Evolutionary conservation across 1,140 invertebrate species (phyloP).

Genomic region (Samia ricini): DNA sequence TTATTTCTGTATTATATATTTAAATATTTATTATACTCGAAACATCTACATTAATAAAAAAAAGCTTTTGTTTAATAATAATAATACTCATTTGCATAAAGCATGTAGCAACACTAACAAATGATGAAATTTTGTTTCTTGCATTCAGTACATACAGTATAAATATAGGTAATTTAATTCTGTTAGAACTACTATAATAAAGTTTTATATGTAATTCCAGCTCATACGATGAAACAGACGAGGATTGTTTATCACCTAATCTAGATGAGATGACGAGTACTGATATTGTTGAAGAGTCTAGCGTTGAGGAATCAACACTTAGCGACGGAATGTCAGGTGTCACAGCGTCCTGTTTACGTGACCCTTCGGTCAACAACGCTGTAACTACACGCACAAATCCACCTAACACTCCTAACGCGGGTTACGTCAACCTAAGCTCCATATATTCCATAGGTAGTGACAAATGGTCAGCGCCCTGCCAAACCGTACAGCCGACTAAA

Average conservation of each 20-base stretch:
- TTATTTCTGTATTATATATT: neutral
- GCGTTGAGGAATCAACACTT: conserved; percentile 62
- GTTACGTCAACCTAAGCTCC: conserved; percentile 71
- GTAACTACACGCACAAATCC: conserved; percentile 7
- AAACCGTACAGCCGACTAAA: conserved; percentile 32
- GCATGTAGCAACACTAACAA: conserved; percentile 73
- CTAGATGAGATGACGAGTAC: conserved; percentile 79
- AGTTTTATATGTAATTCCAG: conserved; percentile 50
- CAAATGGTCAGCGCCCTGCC: conserved; percentile 37
- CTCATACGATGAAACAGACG: conserved; percentile 82
- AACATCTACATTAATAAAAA: neutral
- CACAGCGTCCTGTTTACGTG: conserved; percentile 2
- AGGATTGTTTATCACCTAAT: conserved; percentile 81
- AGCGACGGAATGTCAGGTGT: conserved; percentile 33
- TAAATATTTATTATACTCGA: neutral
- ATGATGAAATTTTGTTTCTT: conserved; percentile 47
- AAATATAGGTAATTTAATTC: neutral
- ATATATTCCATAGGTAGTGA: conserved; percentile 68
- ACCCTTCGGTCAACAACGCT: neutral
- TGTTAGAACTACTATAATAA: neutral
- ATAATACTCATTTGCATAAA: conserved; percentile 49
- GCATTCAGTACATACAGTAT: conserved; percentile 72
- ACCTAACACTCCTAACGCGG: conserved; percentile 16
- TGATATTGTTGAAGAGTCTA: conserved; percentile 72
- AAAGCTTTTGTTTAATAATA: conserved; percentile 71